Conservation (phyloP, 2,888 invertebrate genomes). For the Ornithoptera priamus region DNA sequence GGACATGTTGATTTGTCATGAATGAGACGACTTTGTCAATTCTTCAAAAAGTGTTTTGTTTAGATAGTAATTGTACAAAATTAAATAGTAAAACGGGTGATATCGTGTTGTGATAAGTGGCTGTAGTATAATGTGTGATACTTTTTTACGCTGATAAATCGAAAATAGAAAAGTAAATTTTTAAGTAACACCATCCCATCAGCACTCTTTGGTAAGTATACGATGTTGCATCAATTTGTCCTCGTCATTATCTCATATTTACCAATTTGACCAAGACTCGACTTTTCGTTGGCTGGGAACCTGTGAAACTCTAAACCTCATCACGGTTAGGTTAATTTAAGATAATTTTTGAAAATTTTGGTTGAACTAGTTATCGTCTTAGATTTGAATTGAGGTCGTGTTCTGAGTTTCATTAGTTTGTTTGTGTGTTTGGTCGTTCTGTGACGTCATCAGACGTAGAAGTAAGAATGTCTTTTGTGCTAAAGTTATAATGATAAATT, state of each 20-base stretch:
- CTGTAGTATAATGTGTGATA: slow-evolving; percentile 69
- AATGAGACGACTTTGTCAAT: slow-evolving; percentile 72
- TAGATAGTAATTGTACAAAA: slow-evolving; percentile 67
- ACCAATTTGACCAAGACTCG: slow-evolving; percentile 44
- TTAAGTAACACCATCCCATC: slow-evolving; percentile 50
- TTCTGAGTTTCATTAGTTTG: slow-evolving; percentile 38
- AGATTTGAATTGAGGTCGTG: slow-evolving; percentile 50
- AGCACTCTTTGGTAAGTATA: slow-evolving; percentile 71
- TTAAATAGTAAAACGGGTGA: slow-evolving; percentile 62
- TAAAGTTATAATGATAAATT: slow-evolving; percentile 64
- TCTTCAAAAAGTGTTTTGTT: slow-evolving; percentile 74
- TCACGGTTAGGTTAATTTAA: slow-evolving; percentile 27
- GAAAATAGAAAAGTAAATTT: slow-evolving; percentile 51
- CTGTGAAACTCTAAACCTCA: slow-evolving; percentile 35
- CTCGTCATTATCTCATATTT: slow-evolving; percentile 59
- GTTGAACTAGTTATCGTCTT: slow-evolving; percentile 2
- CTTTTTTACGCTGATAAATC: slow-evolving; percentile 60
- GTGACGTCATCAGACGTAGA: slow-evolving; percentile 64
- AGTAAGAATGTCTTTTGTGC: slow-evolving; percentile 62
- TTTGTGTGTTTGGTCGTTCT: slow-evolving; percentile 59
- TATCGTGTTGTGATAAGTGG: slow-evolving; percentile 62
- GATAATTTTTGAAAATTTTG: slow-evolving; percentile 32
- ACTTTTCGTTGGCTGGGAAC: slow-evolving; percentile 38
- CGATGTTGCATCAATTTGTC: slow-evolving; percentile 56
- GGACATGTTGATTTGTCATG: slow-evolving; percentile 77